phyloP scores from a whole-genome alignment of 2,113 vertebrate genomes.

The Aegotheles bennettii region DNA sequence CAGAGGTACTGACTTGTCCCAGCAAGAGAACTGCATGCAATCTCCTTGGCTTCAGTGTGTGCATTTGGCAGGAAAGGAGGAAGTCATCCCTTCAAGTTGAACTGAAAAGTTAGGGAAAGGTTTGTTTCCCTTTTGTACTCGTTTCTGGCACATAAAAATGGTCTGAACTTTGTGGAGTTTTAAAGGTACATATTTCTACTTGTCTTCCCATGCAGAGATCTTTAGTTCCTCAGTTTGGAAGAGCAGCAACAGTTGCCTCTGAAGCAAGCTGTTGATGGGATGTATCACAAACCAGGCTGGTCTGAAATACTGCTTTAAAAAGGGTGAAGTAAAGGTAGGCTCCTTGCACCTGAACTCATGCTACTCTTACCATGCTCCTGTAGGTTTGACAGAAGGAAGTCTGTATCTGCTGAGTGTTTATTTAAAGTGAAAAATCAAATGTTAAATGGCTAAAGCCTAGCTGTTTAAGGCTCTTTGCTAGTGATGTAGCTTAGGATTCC shows the following conservation, averaged over 20 bases:
- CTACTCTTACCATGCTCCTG: background rate
- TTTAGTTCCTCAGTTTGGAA: background rate
- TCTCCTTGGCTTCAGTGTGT: background rate
- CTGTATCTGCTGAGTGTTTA: background rate
- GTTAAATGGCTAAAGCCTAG: background rate
- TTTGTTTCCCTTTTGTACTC: background rate
- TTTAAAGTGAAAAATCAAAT: background rate
- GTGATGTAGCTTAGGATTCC: background rate
- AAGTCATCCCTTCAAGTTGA: background rate
- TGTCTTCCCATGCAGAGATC: background rate
- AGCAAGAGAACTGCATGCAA: background rate
- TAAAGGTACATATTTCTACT: background rate
- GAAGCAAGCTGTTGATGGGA: background rate
- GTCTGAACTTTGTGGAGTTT: background rate
- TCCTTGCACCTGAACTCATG: background rate
- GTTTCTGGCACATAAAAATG: background rate
- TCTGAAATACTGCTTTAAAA: background rate
- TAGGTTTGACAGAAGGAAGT: background rate
- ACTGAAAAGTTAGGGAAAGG: background rate
- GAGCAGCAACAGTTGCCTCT: background rate
- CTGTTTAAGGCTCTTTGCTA: background rate
- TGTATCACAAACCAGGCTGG: background rate
- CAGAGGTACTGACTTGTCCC: background rate
- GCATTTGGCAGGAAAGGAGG: background rate
- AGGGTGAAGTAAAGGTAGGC: background rate